A percentile compares a stretch with the other conserved stretches of the same genome.
Evolutionary conservation across 2,888 invertebrate genomes (phyloP).

Genomic region (Luperina nickerlii): DNA sequence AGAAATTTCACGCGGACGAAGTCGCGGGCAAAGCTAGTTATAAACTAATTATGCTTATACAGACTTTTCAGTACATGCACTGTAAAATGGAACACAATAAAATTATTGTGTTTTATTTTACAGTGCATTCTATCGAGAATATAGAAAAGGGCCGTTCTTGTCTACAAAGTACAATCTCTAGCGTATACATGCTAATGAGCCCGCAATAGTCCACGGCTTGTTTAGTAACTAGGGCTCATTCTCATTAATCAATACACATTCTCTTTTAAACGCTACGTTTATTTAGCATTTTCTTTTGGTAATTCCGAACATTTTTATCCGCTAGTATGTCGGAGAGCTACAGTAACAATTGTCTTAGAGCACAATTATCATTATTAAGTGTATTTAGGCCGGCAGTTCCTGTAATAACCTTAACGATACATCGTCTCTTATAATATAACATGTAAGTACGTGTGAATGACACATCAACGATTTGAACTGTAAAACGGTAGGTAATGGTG

Average conservation of each 20-base stretch:
- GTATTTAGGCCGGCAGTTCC: constrained; percentile 70
- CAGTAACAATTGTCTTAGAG: constrained; percentile 73
- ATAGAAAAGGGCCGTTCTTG: constrained; percentile 67
- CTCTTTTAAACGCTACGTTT: constrained; percentile 64
- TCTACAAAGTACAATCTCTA: constrained; percentile 65
- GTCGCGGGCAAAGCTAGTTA: too few relatives aligned
- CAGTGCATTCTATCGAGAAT: constrained; percentile 34
- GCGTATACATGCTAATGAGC: constrained; percentile 78
- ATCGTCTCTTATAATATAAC: constrained; percentile 50
- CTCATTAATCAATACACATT: constrained; percentile 83
- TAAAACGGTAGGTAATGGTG: constrained; percentile 32
- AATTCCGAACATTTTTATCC: constrained; percentile 69
- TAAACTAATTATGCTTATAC: background rate
- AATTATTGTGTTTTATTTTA: constrained; percentile 3
- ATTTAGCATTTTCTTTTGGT: constrained; percentile 62
- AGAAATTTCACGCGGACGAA: too few relatives aligned
- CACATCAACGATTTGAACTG: constrained; percentile 54
- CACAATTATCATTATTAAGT: constrained; percentile 72
- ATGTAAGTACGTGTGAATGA: constrained; percentile 59
- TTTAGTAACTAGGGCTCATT: constrained; percentile 81
- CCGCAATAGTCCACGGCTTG: constrained; percentile 80
- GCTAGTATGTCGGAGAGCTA: constrained; percentile 62
- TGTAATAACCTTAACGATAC: constrained; percentile 64
- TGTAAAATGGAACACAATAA: too few relatives aligned
- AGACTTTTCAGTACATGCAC: background rate